Evolutionary conservation across 23 tunicate species (phyloP).

Genomic region (Ascidia mentula): DNA sequence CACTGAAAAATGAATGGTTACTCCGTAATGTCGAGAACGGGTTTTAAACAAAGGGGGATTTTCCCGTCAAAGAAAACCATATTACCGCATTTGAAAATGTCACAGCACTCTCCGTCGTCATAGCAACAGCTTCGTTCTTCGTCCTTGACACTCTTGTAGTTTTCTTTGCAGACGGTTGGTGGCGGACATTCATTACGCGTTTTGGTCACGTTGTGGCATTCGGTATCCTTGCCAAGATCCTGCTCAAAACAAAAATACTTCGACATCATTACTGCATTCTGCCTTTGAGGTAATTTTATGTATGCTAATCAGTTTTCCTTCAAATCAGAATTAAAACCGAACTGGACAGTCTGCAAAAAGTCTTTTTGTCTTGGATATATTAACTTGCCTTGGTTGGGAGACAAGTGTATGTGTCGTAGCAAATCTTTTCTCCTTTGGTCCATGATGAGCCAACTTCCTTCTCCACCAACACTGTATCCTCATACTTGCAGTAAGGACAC

Average conservation of each 20-base stretch:
- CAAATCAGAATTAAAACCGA: no score
- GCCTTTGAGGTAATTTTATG: no score
- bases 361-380: no score
- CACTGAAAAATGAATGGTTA: conserved; percentile 26
- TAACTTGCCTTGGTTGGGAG: conserved; percentile 24
- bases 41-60: no score
- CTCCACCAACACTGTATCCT: conserved; percentile 31
- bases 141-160: conserved; percentile 30
- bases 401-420: conserved; percentile 59
- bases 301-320: no score
- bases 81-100: conserved; percentile 34
- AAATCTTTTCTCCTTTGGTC: conserved; percentile 41
- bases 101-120: conserved; percentile 48
- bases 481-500: conserved; percentile 35
- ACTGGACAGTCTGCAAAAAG: no score
- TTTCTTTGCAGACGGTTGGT: conserved; percentile 20
- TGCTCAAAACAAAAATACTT: neutral
- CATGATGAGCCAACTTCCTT: conserved; percentile 33
- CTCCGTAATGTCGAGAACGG: no score
- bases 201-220: conserved; percentile 56
- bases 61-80: no score
- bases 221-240: conserved; percentile 38
- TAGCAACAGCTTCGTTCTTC: conserved; percentile 42
- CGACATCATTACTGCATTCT: no score
- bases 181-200: conserved; percentile 21